phyloP scores from a whole-genome alignment of 2,888 invertebrate species.

The Tenthredo livida region DNA sequence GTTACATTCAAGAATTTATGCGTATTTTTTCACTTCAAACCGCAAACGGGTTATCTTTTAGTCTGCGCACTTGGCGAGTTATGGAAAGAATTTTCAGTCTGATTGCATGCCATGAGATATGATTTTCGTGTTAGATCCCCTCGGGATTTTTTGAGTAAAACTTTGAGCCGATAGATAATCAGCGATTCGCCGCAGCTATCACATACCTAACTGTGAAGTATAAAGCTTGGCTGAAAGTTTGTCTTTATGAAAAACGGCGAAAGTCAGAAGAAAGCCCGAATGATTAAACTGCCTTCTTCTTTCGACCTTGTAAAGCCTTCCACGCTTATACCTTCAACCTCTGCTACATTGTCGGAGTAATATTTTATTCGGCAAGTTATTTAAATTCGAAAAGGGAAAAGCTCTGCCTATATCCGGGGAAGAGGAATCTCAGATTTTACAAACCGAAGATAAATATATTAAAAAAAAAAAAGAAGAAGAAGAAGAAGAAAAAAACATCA shows the following conservation, averaged over 20 bases:
- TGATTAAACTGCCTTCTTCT: constrained; percentile 34
- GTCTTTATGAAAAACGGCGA: constrained; percentile 1
- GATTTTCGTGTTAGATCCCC: background rate
- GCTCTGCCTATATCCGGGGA: background rate
- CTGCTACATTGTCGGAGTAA: constrained; percentile 17
- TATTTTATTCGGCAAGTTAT: constrained; percentile 23
- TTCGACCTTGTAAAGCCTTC: background rate
- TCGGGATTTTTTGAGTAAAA: background rate
- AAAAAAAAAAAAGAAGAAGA: background rate
- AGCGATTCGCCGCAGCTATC: background rate
- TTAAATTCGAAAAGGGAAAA: constrained; percentile 6
- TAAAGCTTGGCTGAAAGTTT: background rate
- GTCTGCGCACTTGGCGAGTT: background rate
- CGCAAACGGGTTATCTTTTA: background rate
- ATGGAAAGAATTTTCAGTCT: background rate
- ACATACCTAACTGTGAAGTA: background rate
- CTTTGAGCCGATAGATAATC: constrained; percentile 12
- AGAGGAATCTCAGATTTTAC: background rate
- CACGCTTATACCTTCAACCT: background rate
- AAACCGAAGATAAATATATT: background rate
- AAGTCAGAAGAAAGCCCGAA: constrained; percentile 7
- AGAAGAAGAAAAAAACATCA: background rate
- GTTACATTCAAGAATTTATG: background rate
- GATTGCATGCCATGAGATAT: background rate
- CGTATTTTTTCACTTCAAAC: background rate